phyloP scores from a whole-genome alignment of 2,113 vertebrate genomes.

The Gila orcuttii region DNA sequence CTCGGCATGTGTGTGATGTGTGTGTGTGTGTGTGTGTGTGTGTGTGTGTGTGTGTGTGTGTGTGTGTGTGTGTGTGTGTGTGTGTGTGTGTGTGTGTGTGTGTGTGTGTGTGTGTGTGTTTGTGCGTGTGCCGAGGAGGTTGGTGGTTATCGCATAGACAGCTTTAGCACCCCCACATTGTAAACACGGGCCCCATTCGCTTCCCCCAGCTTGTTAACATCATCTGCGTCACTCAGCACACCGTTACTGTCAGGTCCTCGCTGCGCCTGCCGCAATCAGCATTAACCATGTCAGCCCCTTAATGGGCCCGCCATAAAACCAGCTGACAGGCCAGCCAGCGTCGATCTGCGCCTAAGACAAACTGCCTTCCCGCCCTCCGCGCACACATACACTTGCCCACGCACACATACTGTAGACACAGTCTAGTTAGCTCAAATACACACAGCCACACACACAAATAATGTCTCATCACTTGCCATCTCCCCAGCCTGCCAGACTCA shows the following conservation, averaged over 20 bases:
- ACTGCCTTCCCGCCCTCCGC: slow-evolving; percentile 60
- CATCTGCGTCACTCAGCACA: slow-evolving; percentile 81
- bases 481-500: slow-evolving; percentile 55
- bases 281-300: slow-evolving; percentile 79
- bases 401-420: slow-evolving; percentile 55
- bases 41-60: slow-evolving; percentile 61
- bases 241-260: slow-evolving; percentile 77
- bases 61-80: slow-evolving; percentile 61
- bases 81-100: slow-evolving; percentile 40
- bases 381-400: slow-evolving; percentile 26
- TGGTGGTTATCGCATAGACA: slow-evolving; percentile 75
- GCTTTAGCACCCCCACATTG: slow-evolving; percentile 81
- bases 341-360: slow-evolving; percentile 68
- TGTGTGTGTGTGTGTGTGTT: slow-evolving; percentile 57
- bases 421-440: slow-evolving; percentile 55
- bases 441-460: slow-evolving; percentile 51
- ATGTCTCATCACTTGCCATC: slow-evolving; percentile 54
- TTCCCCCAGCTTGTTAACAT: slow-evolving; percentile 82
- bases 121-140: slow-evolving; percentile 52
- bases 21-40: slow-evolving; percentile 29
- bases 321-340: slow-evolving; percentile 71
- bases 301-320: slow-evolving; percentile 78
- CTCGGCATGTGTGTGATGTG: slow-evolving; percentile 50
- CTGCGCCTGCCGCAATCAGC: slow-evolving; percentile 77
- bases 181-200: slow-evolving; percentile 79